These are phyloP conservation scores for Polypterus bichir DNA, from an alignment of 2,113 vertebrate species.

Conservation along the genomic window DNA sequence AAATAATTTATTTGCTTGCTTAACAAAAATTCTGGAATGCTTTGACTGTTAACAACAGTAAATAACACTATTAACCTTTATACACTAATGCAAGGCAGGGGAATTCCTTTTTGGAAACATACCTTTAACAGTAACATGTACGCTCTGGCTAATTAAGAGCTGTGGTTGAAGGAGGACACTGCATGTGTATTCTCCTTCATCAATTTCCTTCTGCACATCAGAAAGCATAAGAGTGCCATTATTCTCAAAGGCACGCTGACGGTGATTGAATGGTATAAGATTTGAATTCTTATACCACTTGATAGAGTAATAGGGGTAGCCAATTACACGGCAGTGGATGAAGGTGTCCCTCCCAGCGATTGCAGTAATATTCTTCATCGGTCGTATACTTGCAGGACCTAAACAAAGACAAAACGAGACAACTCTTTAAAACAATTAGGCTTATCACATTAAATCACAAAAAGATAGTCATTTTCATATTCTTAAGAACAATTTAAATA, in stretches of 20 bases:
- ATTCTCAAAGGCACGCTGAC: constrained; percentile 93
- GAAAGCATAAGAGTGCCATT: constrained; percentile 89
- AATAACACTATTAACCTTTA: neutral
- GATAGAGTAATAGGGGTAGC: constrained; percentile 96
- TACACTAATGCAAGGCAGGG: no score
- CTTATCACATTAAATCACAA: no score
- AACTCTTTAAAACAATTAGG: constrained; percentile 49
- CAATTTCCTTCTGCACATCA: constrained; percentile 86
- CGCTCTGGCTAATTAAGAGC: constrained; percentile 87
- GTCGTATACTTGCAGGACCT: constrained; percentile 91
- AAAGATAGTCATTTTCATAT: no score
- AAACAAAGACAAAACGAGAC: constrained; percentile 35
- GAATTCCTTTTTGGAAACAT: constrained; percentile 11
- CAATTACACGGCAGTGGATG: constrained; percentile 92
- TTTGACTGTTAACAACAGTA: neutral
- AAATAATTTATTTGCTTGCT: no score
- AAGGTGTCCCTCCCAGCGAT: constrained; percentile 89
- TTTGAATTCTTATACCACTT: constrained; percentile 98
- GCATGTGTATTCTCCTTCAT: constrained; percentile 91
- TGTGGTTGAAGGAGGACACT: constrained; percentile 90
- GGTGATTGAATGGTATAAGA: constrained; percentile 90
- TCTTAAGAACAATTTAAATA: constrained; percentile 23
- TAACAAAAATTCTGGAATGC: no score
- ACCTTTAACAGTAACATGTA: constrained; percentile 91
- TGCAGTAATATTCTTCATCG: constrained; percentile 97